Evolutionary conservation across 2,888 invertebrate species (phyloP), one percentile per base, ranked within the genome.

Genomic region (Metopia argyrocephala): DNA sequence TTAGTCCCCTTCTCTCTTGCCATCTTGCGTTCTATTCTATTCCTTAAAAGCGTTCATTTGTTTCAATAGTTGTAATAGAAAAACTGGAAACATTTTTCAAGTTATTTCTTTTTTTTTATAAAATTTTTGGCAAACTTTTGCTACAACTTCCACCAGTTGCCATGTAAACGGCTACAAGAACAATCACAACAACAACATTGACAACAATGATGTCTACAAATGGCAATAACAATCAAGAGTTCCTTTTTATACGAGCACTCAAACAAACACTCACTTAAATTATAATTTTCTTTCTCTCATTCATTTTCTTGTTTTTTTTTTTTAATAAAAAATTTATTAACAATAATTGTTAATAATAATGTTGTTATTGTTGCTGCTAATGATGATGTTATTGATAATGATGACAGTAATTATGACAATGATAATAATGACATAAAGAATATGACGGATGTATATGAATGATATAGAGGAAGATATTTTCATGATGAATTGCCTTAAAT

Each of bases 401-500:
- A 27, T 27, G 46, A 59, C 59, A 45, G 9, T 54, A 23, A 62
- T 57, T 23, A 57, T 68, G 56, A 48, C 23, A 7, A 15, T 31
- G 48, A 50, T 57, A 28, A 48, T 28, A 38, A 7, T 7, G 21
- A 21, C 23, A 18, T 57, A 46, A 59, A 27, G 59, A 61, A 3
- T 46, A n/a, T n/a, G n/a, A n/a, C n/a, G n/a, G n/a, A n/a, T n/a
- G n/a, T n/a, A n/a, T n/a, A n/a, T n/a, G n/a, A n/a, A n/a, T n/a
- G n/a, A n/a, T n/a, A n/a, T n/a, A n/a, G n/a, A n/a, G n/a, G n/a
- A n/a, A n/a, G n/a, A n/a, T n/a, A n/a, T n/a, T n/a, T n/a, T 65
- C 65, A 78, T 73, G 65, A 74, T 66, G 69, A 62, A 74, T 78
- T 75, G 70, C 50, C 27, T 59, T 75, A 46, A 78, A 71, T 70